Percentiles rank a stretch among this genome's conserved stretches.
These are phyloP conservation scores for Dermatemys mawii DNA, from an alignment of 2,113 vertebrate genomes.

Conservation along the genomic window DNA sequence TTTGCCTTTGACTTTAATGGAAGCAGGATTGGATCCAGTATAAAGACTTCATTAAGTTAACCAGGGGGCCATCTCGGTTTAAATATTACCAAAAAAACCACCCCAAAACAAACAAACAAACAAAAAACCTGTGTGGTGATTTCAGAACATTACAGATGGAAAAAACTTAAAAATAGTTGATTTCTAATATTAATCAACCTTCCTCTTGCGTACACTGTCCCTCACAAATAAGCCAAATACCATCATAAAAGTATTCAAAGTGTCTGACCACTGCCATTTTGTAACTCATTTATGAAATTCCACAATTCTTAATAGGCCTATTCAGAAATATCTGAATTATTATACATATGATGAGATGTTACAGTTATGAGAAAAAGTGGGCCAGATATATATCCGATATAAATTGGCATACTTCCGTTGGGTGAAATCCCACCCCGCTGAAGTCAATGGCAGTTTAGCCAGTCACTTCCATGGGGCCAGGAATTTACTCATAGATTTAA, in stretches of 20 bases:
- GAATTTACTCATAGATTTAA: not conserved
- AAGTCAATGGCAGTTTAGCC: not conserved
- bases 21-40: not conserved
- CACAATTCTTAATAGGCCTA: not conserved
- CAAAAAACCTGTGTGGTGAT: not conserved
- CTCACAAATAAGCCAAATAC: not conserved
- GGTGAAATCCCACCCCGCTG: not conserved
- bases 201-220: not conserved
- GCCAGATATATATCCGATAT: not conserved
- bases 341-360: not conserved
- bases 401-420: not conserved
- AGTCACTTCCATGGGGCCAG: not conserved
- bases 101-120: no score
- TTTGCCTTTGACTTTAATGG: not conserved
- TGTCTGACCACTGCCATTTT: not conserved
- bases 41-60: not conserved
- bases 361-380: not conserved
- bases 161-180: conserved; percentile 12
- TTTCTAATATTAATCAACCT: conserved; percentile 24
- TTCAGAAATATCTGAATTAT: not conserved
- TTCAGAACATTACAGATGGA: not conserved
- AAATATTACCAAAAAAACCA: conserved; percentile 14
- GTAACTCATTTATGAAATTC: not conserved
- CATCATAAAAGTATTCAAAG: not conserved
- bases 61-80: not conserved